Conservation (phyloP, 2,113 vertebrate species). For the Mesocricetus auratus region DNA sequence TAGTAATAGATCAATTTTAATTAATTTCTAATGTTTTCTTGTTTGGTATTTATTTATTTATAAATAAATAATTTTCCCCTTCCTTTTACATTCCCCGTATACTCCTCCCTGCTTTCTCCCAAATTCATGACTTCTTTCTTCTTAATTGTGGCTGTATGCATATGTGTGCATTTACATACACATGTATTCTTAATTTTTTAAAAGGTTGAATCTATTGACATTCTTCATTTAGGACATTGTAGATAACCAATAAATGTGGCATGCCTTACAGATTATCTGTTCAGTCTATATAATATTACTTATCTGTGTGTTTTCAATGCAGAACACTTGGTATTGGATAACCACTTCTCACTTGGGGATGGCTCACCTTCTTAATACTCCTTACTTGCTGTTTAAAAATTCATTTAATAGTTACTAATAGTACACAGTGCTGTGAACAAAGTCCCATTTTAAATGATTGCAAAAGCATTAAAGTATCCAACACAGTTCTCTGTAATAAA, state of each 20-base stretch:
- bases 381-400: background rate
- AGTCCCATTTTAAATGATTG: background rate
- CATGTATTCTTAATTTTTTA: background rate
- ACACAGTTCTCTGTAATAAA: background rate
- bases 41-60: background rate
- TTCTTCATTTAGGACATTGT: background rate
- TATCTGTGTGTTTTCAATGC: background rate
- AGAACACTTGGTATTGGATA: background rate
- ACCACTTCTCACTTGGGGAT: background rate
- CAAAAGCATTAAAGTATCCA: background rate
- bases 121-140: background rate
- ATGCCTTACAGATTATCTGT: background rate
- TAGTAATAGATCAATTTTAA: background rate
- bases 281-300: background rate
- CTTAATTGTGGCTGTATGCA: background rate
- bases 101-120: background rate
- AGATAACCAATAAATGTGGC: background rate
- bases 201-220: background rate
- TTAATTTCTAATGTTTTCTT: background rate
- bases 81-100: background rate
- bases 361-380: background rate
- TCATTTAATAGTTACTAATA: background rate
- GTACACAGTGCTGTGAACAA: background rate
- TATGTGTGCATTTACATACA: background rate
- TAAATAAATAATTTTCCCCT: background rate